A percentile compares a stretch with the other conserved stretches of the same genome.
Evolutionary conservation across 2,888 invertebrate species (phyloP).

Genomic region (Nesidiocoris tenuis): DNA sequence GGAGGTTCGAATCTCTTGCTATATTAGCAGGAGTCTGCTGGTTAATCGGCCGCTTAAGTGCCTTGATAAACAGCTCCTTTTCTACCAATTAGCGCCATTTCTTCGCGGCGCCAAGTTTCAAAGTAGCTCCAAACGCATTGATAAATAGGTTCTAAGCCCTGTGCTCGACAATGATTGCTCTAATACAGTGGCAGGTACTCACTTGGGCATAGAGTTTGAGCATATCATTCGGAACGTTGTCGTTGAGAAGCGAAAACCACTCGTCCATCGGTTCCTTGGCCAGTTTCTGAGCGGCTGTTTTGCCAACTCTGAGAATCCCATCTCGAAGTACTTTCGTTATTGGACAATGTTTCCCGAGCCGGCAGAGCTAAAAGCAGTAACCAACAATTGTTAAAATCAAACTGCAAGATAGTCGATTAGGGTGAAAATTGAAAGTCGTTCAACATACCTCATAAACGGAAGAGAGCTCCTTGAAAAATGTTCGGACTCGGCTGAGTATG

Average conservation of each 20-base stretch:
- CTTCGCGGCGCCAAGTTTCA: no score
- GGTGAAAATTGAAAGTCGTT: neutral
- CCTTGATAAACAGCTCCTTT: no score
- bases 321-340: slow-evolving; percentile 80
- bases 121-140: no score
- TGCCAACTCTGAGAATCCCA: slow-evolving; percentile 82
- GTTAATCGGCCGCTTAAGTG: no score
- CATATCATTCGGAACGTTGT: slow-evolving; percentile 77
- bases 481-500: slow-evolving; percentile 72
- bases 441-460: slow-evolving; percentile 77
- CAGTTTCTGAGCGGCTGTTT: slow-evolving; percentile 63
- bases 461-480: slow-evolving; percentile 90
- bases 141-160: no score
- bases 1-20: no score
- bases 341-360: slow-evolving; percentile 89
- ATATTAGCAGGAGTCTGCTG: no score
- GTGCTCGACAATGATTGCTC: no score
- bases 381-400: neutral
- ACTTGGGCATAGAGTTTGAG: slow-evolving; percentile 83
- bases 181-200: no score
- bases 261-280: slow-evolving; percentile 74
- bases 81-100: no score
- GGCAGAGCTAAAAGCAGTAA: slow-evolving; percentile 64
- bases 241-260: slow-evolving; percentile 83
- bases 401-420: neutral